Base-by-base conservation (phyloP, 1,140 invertebrate species). In the Pseudachorutes palmiensis region DNA sequence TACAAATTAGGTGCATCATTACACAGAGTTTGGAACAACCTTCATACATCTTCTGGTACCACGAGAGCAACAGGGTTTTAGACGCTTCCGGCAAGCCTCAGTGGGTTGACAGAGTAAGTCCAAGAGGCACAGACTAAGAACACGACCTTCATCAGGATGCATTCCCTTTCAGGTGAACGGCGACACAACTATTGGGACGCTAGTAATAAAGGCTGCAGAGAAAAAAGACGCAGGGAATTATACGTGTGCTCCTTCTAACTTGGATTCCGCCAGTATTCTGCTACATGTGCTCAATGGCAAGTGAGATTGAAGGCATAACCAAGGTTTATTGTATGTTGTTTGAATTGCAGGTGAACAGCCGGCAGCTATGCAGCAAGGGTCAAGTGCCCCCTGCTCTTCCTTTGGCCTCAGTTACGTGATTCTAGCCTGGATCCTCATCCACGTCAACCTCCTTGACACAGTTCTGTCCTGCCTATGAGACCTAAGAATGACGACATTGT, bases 161-260 rank as follows among this genome's bases (percentile, higher is more conserved):
- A n/a, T n/a, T n/a, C n/a, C n/a, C n/a, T n/a, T n/a, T n/a, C n/a
- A 85, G 55, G 78, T 84, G 60, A 81, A 82, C 67, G 78, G 83
- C 51, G 84, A 86, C 76, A 81, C 79, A 3, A 87, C 85, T 58
- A 83, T 87, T 41, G 84, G 82, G 70, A 82, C 81, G 32, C 78
- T 91, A 68, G 82, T 86, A 67, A 91, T 94, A 76, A 86, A 87
- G 76, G 85, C 87, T 74, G 86, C 87, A 36, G 83, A 81, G 65
- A 81, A 82, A 62, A 85, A 87, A 76, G 88, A 91, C 81, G 87
- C 87, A 64, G 76, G 71, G 33, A 90, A 90, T 78, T 92, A 91
- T 78, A 89, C 88, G 48, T 92, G 90, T 79, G 83, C 84, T 75
- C 89, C 89, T 36, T 89, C 88, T 72, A 90, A 90, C 80, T 81